Conservation (phyloP, 2,888 invertebrate species). For the Rhabditoides inermis region DNA sequence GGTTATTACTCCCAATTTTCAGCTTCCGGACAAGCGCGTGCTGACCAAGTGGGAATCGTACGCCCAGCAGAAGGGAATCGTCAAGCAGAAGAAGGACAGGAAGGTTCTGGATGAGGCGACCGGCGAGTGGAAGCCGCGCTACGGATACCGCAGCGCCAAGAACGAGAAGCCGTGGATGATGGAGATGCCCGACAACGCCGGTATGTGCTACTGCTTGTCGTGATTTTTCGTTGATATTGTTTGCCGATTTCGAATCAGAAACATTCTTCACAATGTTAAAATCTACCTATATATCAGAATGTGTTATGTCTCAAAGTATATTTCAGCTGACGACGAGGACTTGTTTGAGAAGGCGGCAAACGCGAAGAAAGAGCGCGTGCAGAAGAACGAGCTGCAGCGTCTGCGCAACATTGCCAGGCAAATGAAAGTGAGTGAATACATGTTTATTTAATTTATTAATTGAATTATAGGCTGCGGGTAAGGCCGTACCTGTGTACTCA, state of each 20-base stretch:
- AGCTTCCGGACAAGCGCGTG: constrained; percentile 74
- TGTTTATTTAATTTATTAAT: no score
- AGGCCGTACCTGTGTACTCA: no score
- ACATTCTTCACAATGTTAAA: no score
- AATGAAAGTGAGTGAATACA: constrained; percentile 17
- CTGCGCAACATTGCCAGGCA: constrained; percentile 69
- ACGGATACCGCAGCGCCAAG: constrained; percentile 74
- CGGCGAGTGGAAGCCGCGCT: constrained; percentile 65
- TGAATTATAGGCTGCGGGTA: no score
- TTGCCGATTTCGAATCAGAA: no score
- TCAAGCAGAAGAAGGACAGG: constrained; percentile 70
- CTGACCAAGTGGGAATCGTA: constrained; percentile 93
- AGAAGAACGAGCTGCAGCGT: constrained; percentile 90
- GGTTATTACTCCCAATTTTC: constrained; percentile 5
- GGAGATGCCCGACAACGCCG: constrained; percentile 78
- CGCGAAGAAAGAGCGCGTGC: constrained; percentile 77
- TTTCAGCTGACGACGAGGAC: constrained; percentile 65
- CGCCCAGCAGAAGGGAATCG: constrained; percentile 85
- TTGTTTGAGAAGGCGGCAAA: constrained; percentile 75
- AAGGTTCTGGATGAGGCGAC: constrained; percentile 53
- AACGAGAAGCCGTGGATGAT: constrained; percentile 85
- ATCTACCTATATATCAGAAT: no score
- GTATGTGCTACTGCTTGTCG: no score
- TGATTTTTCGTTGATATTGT: no score
- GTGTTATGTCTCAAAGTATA: no score